Conservation (phyloP, 2,797 vertebrate species). For the Oryzias dopingdopingensis region DNA sequence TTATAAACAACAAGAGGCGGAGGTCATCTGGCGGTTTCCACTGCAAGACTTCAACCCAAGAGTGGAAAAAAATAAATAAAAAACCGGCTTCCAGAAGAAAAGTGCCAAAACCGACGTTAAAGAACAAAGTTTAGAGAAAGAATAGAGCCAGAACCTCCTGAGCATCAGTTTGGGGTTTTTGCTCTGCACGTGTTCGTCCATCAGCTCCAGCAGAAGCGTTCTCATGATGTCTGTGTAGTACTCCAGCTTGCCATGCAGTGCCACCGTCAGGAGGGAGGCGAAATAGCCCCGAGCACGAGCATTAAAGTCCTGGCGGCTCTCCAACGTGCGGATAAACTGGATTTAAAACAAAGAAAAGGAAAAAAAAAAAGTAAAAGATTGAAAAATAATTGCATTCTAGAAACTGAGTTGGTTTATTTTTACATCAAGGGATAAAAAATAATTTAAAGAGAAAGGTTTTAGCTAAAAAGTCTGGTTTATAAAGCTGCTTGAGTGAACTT, state of each 20-base stretch:
- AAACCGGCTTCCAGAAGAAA: no score
- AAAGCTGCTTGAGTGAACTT: no score
- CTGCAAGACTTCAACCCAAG: no score
- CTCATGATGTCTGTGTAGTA: conserved; percentile 98
- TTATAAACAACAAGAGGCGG: no score
- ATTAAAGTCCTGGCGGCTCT: conserved; percentile 91
- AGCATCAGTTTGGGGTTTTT: conserved; percentile 98
- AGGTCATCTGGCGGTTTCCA: no score
- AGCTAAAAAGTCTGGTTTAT: no score
- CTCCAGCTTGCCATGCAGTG: conserved; percentile 95
- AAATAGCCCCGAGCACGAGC: conserved; percentile 91
- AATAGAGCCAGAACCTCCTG: conserved; percentile 76
- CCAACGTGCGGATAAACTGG: conserved; percentile 94
- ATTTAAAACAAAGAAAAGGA: background rate
- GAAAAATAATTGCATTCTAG: no score
- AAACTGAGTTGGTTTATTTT: no score
- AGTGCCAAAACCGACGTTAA: no score
- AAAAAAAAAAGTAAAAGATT: background rate
- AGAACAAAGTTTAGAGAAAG: background rate
- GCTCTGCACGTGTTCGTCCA: conserved; percentile 92
- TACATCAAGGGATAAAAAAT: background rate
- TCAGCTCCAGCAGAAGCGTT: conserved; percentile 91
- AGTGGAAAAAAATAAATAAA: no score
- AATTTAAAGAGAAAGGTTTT: background rate
- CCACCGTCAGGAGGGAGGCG: conserved; percentile 93